Base-by-base conservation (phyloP, 2,113 vertebrate genomes). In the Meleagris gallopavo region DNA sequence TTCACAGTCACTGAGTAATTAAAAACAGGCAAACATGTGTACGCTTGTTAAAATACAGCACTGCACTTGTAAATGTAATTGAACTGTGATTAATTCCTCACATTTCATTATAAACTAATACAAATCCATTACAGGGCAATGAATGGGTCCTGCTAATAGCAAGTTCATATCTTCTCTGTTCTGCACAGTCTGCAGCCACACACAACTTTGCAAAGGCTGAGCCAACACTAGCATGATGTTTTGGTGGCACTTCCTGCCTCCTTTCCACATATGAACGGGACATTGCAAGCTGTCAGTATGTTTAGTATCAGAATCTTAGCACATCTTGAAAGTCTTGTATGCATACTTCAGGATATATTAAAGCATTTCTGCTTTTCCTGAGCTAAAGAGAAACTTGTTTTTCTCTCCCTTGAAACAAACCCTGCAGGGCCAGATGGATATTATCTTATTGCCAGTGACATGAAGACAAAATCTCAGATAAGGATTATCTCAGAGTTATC, bases 101-200 rank as follows among this genome's bases (percentile, higher is more conserved):
- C 46, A 75, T 88, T 94, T 93, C 69, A 81, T 94, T 95, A 77
- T 62, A 57, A 93, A 67, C 60, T 83, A 73, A 77, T 87, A 85
- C 79, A 92, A 94, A 74, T 38, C 75, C 64, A 77, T 74, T 88
- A 50, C 48, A 60, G 52, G 38, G 46, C 87, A 83, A 43, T 60
- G 72, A 91, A 77, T 46, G 73, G 55, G 77, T 77, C 69, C 65
- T 91, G 72, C 72, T 48, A 64, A 80, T n/a, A 89, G 71, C 88
- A 70, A 60, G 58, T 60, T 67, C 2, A 0, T 21, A 15, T 48
- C 62, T 67, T 38, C 87, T 76, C 70, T 60, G 25, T 55, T 84
- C 50, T 82, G 43, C 2, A 5, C 43, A 34, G 54, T 30, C 45
- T 58, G 36, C 69, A 69, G 82, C 71, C 64, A 55, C 55, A n/a